Base-by-base conservation (phyloP, 2,888 invertebrate genomes). In the Athalia rosae region DNA sequence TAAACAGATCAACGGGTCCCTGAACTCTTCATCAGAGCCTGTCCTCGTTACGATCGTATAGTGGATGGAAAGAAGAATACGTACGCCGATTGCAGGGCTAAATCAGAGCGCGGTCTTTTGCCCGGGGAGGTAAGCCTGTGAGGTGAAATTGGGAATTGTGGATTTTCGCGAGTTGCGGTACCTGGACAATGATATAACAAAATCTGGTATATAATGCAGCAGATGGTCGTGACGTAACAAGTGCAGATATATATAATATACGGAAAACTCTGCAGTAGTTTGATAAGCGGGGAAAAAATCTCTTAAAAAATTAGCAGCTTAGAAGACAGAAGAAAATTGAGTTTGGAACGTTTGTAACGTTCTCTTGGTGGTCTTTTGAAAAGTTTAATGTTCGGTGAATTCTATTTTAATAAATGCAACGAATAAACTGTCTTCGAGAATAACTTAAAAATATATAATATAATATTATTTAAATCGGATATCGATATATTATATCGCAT, bases 1-100 rank as follows among this genome's bases (percentile, higher is more conserved):
- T 50, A 83, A 83, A 80, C 85, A 89, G 89, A 85, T 83, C 86
- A 88, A 81, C 84, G 83, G 82, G 79, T 83, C 86, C 89, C 89
- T 87, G 88, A 89, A 85, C 85, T 89, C 85, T 89, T 87, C 88
- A 74, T 89, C 81, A 84, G 87, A 87, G 88, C 89, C 89, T 89
- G 89, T 88, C 80, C 87, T 89, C 88, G 88, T 89, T 89, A 89
- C 84, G 83, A 88, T 89, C 89, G 88, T 84, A 80, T 88, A 88
- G 86, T 89, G 85, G 85, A 87, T 80, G 87, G 85, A 71, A 83
- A 86, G 79, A 80, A 80, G 76, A 82, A 85, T 61, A 87, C 85
- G 73, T 87, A 86, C 79, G 85, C 85, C 56, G 84, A 87, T 77
- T 88, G 87, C 80, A 85, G 85, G 81, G 8, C n/a, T 7, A n/a